phyloP scores from a whole-genome alignment of 2,113 vertebrate genomes.

The Apteryx owenii region DNA sequence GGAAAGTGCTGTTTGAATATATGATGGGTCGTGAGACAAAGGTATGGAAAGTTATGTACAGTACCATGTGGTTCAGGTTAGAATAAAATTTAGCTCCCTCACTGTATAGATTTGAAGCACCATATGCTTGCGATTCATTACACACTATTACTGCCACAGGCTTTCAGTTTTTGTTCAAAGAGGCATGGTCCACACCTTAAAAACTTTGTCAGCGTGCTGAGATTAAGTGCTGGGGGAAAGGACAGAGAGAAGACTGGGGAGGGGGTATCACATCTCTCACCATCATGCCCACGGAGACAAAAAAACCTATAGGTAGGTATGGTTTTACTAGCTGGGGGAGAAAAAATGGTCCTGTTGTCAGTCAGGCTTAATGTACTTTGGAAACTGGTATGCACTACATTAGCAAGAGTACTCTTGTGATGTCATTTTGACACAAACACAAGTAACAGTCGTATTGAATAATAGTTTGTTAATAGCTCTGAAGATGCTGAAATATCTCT shows the following conservation, averaged over 20 bases:
- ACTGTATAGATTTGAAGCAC: background rate
- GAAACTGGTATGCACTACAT: background rate
- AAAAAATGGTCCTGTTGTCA: background rate
- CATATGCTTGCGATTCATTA: background rate
- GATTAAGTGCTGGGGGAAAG: background rate
- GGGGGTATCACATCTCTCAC: background rate
- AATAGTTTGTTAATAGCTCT: background rate
- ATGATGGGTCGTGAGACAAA: slow-evolving; percentile 99
- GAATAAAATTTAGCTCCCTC: background rate
- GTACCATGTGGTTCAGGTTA: background rate
- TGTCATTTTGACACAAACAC: background rate
- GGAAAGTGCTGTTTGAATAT: slow-evolving; percentile 97
- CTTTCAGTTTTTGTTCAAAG: background rate
- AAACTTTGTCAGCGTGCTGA: background rate
- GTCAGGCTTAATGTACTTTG: background rate
- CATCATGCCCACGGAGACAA: background rate
- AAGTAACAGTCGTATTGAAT: background rate
- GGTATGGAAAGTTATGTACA: slow-evolving; percentile 74
- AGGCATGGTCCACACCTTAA: background rate
- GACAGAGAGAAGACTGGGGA: background rate
- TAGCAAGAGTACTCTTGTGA: background rate
- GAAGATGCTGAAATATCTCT: background rate
- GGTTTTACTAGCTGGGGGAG: background rate
- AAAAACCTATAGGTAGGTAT: background rate
- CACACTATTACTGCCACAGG: background rate